Conservation (phyloP, 2,888 invertebrate species). For the Ceratothoa steindachneri region DNA sequence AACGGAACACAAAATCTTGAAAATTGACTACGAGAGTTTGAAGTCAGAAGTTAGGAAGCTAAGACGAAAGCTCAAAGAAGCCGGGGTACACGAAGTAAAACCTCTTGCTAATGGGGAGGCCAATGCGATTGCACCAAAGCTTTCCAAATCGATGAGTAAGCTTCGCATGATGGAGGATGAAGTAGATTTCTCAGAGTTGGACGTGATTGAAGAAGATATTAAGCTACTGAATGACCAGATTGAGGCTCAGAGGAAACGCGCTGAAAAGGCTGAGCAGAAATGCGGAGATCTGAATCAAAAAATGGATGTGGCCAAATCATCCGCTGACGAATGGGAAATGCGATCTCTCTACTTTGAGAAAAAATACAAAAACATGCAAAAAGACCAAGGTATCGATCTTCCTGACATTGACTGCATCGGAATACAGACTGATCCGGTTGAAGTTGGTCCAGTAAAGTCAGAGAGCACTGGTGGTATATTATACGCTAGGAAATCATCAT, state of each 20-base stretch:
- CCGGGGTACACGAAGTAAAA: slow-evolving; percentile 32
- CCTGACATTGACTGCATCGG: slow-evolving; percentile 39
- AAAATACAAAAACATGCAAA: slow-evolving; percentile 41
- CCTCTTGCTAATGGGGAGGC: slow-evolving; percentile 35
- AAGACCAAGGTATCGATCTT: slow-evolving; percentile 42
- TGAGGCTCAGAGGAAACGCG: slow-evolving; percentile 58
- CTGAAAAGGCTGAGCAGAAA: slow-evolving; percentile 75
- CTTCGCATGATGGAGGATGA: slow-evolving; percentile 40
- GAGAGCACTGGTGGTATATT: slow-evolving; percentile 9
- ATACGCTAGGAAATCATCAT: slow-evolving; percentile 24
- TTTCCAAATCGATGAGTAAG: slow-evolving; percentile 46
- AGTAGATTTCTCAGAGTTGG: slow-evolving; percentile 39
- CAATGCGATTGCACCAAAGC: slow-evolving; percentile 37
- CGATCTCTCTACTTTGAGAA: slow-evolving; percentile 42
- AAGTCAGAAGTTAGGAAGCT: slow-evolving; percentile 51
- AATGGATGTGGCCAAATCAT: slow-evolving; percentile 55
- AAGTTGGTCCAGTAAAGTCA: slow-evolving; percentile 13
- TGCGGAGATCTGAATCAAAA: slow-evolving; percentile 71
- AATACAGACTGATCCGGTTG: slow-evolving; percentile 38
- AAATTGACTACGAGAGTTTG: slow-evolving; percentile 64
- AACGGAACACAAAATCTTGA: slow-evolving; percentile 76
- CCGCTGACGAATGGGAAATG: slow-evolving; percentile 38
- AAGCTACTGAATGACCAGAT: slow-evolving; percentile 40
- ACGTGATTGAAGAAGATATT: slow-evolving; percentile 40
- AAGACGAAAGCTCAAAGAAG: slow-evolving; percentile 35